Conservation (phyloP, 2,113 vertebrate genomes). For the Lophochroa leadbeateri region DNA sequence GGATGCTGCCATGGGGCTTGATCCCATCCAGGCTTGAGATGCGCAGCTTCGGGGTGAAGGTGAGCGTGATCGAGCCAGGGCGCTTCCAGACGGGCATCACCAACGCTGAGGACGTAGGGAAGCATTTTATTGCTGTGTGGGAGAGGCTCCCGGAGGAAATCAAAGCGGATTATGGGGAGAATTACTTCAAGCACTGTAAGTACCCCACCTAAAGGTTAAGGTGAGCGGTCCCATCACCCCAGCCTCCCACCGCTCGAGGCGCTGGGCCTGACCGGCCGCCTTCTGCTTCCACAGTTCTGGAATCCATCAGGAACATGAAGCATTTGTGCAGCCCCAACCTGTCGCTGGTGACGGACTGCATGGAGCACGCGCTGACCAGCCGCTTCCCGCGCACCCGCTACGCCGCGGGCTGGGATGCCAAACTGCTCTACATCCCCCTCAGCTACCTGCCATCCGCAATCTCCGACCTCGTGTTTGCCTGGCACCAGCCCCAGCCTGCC, state of each 20-base stretch:
- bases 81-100: conserved; percentile 65
- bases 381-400: conserved; percentile 75
- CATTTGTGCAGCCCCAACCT: conserved; percentile 24
- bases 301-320: accelerated
- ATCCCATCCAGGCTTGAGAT: conserved; percentile 69
- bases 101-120: accelerated
- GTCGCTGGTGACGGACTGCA: conserved; percentile 75
- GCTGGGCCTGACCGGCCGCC: accelerated
- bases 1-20: background rate
- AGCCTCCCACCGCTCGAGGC: accelerated
- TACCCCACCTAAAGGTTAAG: background rate
- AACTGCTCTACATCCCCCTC: conserved; percentile 70
- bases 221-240: accelerated
- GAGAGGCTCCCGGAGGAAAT: conserved; percentile 67
- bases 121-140: conserved; percentile 33
- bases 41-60: conserved; percentile 68
- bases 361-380: conserved; percentile 81
- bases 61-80: conserved; percentile 71
- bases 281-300: background rate
- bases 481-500: background rate
- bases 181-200: conserved; percentile 71
- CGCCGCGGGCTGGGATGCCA: conserved; percentile 76
- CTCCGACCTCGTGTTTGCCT: conserved; percentile 49
- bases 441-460: conserved; percentile 82
- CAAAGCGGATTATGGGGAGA: conserved; percentile 71